Evolutionary conservation across 2,797 vertebrate genomes (phyloP).

Genomic region (Protosalanx chinensis): DNA sequence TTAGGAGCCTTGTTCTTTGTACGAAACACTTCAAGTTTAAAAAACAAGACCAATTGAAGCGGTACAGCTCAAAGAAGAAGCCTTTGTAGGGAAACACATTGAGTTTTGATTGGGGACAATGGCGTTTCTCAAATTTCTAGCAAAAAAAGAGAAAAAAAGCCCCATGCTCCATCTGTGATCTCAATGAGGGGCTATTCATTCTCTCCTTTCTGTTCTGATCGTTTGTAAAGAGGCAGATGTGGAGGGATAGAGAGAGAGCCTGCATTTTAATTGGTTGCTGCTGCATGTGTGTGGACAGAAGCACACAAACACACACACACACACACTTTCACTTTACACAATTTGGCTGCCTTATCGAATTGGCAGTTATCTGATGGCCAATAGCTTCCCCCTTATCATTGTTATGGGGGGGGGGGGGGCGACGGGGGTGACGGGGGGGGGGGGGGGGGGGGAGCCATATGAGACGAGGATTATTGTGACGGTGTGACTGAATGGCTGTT

Average conservation of each 20-base stretch:
- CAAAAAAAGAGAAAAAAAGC: too few relatives aligned
- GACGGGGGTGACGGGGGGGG: too few relatives aligned
- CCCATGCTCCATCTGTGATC: slow-evolving; percentile 98
- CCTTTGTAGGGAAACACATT: slow-evolving; percentile 89
- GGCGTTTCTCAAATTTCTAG: slow-evolving; percentile 97
- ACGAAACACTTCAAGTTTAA: slow-evolving; percentile 92
- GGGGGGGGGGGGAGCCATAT: too few relatives aligned
- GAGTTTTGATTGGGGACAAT: slow-evolving; percentile 98
- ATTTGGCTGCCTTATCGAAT: background rate
- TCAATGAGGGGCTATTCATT: slow-evolving; percentile 87
- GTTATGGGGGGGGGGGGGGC: slow-evolving; percentile 36
- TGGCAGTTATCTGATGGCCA: background rate
- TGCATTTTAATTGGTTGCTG: slow-evolving; percentile 88
- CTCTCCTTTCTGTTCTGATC: slow-evolving; percentile 76
- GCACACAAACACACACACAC: background rate
- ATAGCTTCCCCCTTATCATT: background rate
- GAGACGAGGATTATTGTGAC: slow-evolving; percentile 59
- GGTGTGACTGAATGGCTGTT: slow-evolving; percentile 70
- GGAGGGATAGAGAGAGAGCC: slow-evolving; percentile 77
- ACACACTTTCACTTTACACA: background rate
- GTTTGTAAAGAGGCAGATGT: slow-evolving; percentile 91
- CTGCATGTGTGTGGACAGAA: slow-evolving; percentile 47
- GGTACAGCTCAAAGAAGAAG: slow-evolving; percentile 85
- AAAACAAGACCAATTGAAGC: slow-evolving; percentile 95
- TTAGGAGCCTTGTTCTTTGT: slow-evolving; percentile 89